Percentiles rank a stretch among this genome's conserved stretches.
Evolutionary conservation across 1,140 invertebrate species (phyloP).

Genomic region (Drosophila arawakana): DNA sequence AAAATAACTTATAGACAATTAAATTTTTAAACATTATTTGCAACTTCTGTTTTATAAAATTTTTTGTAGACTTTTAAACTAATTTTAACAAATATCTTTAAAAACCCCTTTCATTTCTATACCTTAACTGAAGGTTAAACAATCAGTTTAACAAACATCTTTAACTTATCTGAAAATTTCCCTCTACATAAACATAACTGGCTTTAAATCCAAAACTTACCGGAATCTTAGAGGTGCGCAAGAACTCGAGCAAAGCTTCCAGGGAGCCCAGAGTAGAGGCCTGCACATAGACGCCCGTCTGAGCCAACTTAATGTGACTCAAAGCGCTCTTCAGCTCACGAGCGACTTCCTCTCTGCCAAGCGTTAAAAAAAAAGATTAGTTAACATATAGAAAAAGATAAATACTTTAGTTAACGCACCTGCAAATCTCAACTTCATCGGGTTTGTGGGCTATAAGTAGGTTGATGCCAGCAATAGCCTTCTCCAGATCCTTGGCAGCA

Average conservation of each 20-base stretch:
- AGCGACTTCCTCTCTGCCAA: slow-evolving; percentile 90
- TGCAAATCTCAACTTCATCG: slow-evolving; percentile 96
- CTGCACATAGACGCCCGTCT: slow-evolving; percentile 98
- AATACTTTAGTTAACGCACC: slow-evolving; percentile 72
- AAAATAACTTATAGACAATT: no score
- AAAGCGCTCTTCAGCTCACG: slow-evolving; percentile 94
- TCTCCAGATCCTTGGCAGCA: slow-evolving; percentile 98
- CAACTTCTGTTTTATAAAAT: no score
- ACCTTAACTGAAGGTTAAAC: no score
- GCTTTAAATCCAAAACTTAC: slow-evolving; percentile 86
- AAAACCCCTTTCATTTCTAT: no score
- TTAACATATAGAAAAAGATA: neutral
- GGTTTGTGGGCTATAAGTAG: slow-evolving; percentile 94
- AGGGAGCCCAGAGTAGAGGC: slow-evolving; percentile 99
- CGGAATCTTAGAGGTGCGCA: slow-evolving; percentile 97
- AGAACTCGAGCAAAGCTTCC: slow-evolving; percentile 98
- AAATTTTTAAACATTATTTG: no score
- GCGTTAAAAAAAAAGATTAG: neutral
- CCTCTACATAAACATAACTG: no score
- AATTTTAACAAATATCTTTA: no score
- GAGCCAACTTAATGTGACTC: slow-evolving; percentile 95
- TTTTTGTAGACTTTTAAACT: no score
- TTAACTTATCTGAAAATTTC: no score
- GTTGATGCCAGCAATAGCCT: slow-evolving; percentile 97
- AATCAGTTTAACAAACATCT: no score